Base-by-base conservation (phyloP, 2,113 vertebrate genomes). In the Vulpes ferrilata region DNA sequence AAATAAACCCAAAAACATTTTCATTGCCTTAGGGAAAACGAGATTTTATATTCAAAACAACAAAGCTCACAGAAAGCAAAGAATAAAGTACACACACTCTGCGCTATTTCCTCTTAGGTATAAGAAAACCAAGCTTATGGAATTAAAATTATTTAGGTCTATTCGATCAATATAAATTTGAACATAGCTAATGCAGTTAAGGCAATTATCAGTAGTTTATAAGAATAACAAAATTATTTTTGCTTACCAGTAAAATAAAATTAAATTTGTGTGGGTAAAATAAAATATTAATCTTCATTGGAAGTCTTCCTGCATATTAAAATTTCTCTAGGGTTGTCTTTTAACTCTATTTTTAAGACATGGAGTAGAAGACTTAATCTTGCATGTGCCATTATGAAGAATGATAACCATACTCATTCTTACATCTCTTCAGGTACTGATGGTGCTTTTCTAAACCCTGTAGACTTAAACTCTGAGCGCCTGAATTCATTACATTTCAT, bases 61-160 rank as follows among this genome's bases (percentile, higher is more conserved):
- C 16, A 89, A 96, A 97, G 51, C 11, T 12, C 65, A 94, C 15
- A 93, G 86, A 82, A 89, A 86, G 11, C 13, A 57, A 95, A 93
- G 62, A 94, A 95, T 67, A 96, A 89, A 89, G 53, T 27, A 83
- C 0, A 32, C 35, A 51, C 4, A 78, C 7, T 62, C 87, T 79
- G 57, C 55, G 16, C 71, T 90, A 65, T 65, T 86, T 94, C 60
- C 55, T 96, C 59, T 74, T 79, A 88, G 62, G 38, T 87, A 83
- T 93, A 83, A 97, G 78, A 94, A 93, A 92, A 76, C 3, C 32
- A 95, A 74, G 35, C 80, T 83, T 76, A 95, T 81, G 20, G 32
- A 96, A 90, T 98, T 96, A 91, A 96, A 97, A 92, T 92, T 91
- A 89, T 88, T 94, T 96, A 59, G 48, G 65, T 85, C n/a, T 84